Evolutionary conservation across 2,888 invertebrate genomes (phyloP), one percentile per base, ranked within the genome.

Genomic region (Idaea aversata): DNA sequence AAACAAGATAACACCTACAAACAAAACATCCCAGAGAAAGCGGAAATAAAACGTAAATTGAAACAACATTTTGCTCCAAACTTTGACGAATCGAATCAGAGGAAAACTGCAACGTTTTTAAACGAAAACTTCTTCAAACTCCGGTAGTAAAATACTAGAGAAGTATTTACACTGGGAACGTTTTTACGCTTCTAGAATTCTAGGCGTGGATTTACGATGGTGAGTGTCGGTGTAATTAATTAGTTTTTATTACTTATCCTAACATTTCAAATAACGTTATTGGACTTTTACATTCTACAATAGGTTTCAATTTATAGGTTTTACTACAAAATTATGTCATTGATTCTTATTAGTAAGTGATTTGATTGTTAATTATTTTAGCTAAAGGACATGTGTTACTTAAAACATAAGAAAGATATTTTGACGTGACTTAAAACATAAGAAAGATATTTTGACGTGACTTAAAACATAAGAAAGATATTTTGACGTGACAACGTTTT

Each of bases 171-270:
- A 47, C 63, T 47, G 58, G 63, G 13, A 47, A 10, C 7, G 47
- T 5, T 47, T 47, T 47, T 47, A 47, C 67, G 70, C 68, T 72
- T 75, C 78, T 77, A 67, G 69, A 62, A 64, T 77, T 79, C 75
- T 82, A 84, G 81, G 85, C 82, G 83, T 70, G 77, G 77, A 77
- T 89, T 90, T 87, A 89, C 83, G 85, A 84, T 70, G 78, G 67
- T 73, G 81, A 83, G 81, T 83, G 85, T 80, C 75, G 74, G 66
- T 72, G 86, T 86, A 82, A 89, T 89, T 89, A 90, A 87, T 88
- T 87, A 87, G 85, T 88, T 90, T 90, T 90, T 87, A 90, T 89
- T 88, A 83, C 81, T 78, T 79, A 81, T 79, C 72, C 70, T 74
- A 77, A 73, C 25, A 25, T 47, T 7, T 47, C 7, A 7, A 13